Percentiles rank a stretch among this genome's conserved stretches.
phyloP scores from a whole-genome alignment of 2,113 vertebrate genomes.

The Brachyhypopomus occidentalis region DNA sequence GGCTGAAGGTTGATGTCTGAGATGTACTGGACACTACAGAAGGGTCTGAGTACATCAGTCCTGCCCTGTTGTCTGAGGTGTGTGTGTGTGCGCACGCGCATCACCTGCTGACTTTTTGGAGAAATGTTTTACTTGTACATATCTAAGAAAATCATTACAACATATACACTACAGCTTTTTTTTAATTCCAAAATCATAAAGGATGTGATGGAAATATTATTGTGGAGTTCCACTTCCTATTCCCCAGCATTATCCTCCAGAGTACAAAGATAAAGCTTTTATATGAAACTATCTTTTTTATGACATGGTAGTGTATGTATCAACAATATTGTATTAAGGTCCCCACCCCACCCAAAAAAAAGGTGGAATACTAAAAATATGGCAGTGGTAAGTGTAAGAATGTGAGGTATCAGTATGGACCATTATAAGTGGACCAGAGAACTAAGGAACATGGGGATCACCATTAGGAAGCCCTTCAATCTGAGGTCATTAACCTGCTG shows the following conservation, averaged over 20 bases:
- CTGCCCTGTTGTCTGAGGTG: no score
- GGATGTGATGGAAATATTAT: conserved; percentile 1
- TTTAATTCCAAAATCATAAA: conserved; percentile 52
- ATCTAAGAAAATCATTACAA: conserved; percentile 58
- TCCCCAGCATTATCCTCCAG: conserved; percentile 50
- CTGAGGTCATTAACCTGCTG: conserved; percentile 65
- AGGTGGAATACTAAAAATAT: no score
- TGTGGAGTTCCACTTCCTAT: conserved; percentile 25
- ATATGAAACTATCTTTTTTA: conserved; percentile 64
- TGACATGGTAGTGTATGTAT: conserved; percentile 50
- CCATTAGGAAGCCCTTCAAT: conserved; percentile 60
- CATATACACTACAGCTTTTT: conserved; percentile 59
- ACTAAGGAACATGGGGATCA: conserved; percentile 20
- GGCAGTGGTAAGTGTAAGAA: no score
- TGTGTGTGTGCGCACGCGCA: no score
- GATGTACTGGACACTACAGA: conserved; percentile 54
- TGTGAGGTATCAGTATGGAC: no score
- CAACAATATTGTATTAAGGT: conserved; percentile 1
- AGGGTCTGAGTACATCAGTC: background rate
- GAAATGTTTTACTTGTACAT: conserved; percentile 68
- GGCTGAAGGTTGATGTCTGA: conserved; percentile 54
- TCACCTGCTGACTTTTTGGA: conserved; percentile 28
- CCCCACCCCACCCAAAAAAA: conserved; percentile 26
- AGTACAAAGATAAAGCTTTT: conserved; percentile 49
- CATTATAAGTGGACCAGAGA: background rate